These are phyloP conservation scores for Chaetorhynchus papuensis DNA, from an alignment of 2,113 vertebrate species.

Conservation along the genomic window DNA sequence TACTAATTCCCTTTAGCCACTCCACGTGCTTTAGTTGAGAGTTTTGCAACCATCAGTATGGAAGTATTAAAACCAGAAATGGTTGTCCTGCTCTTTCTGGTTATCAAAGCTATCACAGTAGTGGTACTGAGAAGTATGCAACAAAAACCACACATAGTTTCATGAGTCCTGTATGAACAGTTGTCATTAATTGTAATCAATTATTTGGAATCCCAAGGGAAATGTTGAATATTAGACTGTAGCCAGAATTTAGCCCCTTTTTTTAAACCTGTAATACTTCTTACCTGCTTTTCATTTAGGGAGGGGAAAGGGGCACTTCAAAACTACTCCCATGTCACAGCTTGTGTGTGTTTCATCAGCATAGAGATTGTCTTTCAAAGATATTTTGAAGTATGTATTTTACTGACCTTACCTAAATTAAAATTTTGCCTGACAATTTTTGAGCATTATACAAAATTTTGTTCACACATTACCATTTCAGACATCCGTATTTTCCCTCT, in stretches of 20 bases:
- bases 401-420: background rate
- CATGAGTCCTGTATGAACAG: background rate
- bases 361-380: background rate
- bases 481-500: background rate
- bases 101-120: background rate
- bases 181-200: background rate
- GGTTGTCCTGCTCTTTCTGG: background rate
- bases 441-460: background rate
- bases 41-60: background rate
- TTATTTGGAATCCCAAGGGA: background rate
- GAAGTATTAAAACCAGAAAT: background rate
- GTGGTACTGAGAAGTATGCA: background rate
- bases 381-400: background rate
- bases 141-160: background rate
- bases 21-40: background rate
- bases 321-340: background rate
- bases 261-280: background rate
- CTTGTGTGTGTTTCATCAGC: background rate
- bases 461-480: background rate
- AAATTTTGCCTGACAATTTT: background rate
- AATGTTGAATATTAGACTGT: background rate
- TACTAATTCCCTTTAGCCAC: background rate
- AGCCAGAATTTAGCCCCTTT: background rate
- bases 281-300: background rate
- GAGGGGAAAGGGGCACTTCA: background rate